These are phyloP conservation scores for Drosophila sturtevanti DNA, from an alignment of 1,140 invertebrate species.

Conservation along the genomic window DNA sequence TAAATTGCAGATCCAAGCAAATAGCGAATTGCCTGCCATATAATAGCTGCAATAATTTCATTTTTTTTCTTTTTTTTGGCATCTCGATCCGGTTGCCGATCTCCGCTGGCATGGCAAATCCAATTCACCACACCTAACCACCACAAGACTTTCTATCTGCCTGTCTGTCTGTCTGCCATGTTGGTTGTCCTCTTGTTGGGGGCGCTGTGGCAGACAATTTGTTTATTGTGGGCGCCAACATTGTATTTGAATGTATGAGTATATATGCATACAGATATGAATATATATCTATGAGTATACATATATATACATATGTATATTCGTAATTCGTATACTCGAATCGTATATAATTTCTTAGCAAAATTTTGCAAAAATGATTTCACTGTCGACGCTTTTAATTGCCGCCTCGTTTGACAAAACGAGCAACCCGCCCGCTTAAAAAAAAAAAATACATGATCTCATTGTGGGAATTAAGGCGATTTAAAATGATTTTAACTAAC, in stretches of 20 bases:
- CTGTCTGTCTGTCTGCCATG: background rate
- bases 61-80: constrained; percentile 33
- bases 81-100: constrained; percentile 10
- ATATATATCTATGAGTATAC: constrained; percentile 22
- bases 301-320: constrained; percentile 29
- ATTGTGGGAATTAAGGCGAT: constrained; percentile 37
- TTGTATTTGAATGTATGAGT: constrained; percentile 28
- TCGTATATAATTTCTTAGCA: constrained; percentile 13
- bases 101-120: constrained; percentile 38
- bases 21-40: constrained; percentile 25
- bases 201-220: constrained; percentile 59
- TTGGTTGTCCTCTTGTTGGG: background rate
- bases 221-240: constrained; percentile 74
- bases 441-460: constrained; percentile 62
- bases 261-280: constrained; percentile 19
- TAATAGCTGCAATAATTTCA: constrained; percentile 51
- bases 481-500: constrained; percentile 24
- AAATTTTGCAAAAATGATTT: constrained; percentile 59
- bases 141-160: background rate
- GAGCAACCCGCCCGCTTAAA: background rate
- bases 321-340: constrained; percentile 4
- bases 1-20: constrained; percentile 41
- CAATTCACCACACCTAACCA: constrained; percentile 63
- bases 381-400: constrained; percentile 68
- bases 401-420: constrained; percentile 56